These are phyloP conservation scores for Lamprologus callipterus DNA, from an alignment of 2,113 vertebrate species.

Conservation along the genomic window DNA sequence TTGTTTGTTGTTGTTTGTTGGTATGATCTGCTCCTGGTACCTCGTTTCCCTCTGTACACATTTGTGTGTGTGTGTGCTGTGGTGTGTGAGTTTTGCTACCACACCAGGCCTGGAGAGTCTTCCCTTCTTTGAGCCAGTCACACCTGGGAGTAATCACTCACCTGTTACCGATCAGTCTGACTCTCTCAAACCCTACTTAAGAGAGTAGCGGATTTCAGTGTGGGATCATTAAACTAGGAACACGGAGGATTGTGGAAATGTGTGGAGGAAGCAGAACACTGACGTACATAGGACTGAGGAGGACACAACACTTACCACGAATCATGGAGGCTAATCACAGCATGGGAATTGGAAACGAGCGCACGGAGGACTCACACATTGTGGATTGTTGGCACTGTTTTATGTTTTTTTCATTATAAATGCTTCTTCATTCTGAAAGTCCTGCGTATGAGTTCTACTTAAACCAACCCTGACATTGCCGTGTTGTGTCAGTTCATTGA, in stretches of 20 bases:
- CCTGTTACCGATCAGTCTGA: not conserved
- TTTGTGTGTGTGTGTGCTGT: not conserved
- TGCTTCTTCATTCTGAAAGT: not conserved
- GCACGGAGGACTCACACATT: not conserved
- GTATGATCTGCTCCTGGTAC: not conserved
- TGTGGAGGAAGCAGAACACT: not conserved
- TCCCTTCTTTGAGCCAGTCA: not conserved
- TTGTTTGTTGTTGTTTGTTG: not conserved
- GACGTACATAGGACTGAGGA: not conserved
- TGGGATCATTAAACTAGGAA: not conserved
- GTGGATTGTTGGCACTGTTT: not conserved
- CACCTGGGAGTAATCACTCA: not conserved
- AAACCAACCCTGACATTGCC: not conserved
- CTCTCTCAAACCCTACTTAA: not conserved
- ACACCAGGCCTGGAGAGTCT: not conserved
- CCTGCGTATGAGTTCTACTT: not conserved
- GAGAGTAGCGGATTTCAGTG: not conserved
- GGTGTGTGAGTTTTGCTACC: not conserved
- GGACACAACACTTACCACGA: not conserved
- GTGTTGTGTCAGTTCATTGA: not conserved
- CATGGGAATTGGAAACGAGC: not conserved
- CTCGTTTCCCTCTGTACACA: not conserved
- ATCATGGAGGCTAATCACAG: not conserved
- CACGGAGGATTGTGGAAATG: not conserved
- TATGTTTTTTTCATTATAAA: not conserved